Evolutionary conservation across 2,888 invertebrate species (phyloP).

Genomic region (Coelogynopora nodosa): DNA sequence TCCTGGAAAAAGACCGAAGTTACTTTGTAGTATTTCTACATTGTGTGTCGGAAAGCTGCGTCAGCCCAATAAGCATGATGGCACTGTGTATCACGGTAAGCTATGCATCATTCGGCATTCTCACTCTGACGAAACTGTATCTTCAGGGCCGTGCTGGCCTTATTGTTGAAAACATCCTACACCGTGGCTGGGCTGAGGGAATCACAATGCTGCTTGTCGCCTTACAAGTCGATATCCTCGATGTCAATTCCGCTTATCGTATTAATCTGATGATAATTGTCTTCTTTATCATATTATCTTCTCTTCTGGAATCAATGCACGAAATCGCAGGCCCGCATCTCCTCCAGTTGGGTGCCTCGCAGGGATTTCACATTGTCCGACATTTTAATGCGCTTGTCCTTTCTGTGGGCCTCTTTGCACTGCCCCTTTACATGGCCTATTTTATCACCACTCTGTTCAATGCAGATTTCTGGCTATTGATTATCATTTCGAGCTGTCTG

Average conservation of each 20-base stretch:
- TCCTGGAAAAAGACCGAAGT: slow-evolving; percentile 53
- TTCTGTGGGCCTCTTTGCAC: slow-evolving; percentile 60
- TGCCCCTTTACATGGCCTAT: slow-evolving; percentile 63
- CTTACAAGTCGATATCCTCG: slow-evolving; percentile 64
- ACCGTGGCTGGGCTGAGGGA: slow-evolving; percentile 65
- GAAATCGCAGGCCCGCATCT: slow-evolving; percentile 65
- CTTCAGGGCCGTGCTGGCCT: slow-evolving; percentile 56
- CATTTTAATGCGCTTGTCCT: slow-evolving; percentile 55
- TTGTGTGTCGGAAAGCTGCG: slow-evolving; percentile 62
- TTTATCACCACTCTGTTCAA: slow-evolving; percentile 62
- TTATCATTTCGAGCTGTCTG: slow-evolving; percentile 64
- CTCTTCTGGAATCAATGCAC: slow-evolving; percentile 65
- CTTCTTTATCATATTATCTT: slow-evolving; percentile 65
- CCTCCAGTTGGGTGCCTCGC: slow-evolving; percentile 63
- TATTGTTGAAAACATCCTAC: slow-evolving; percentile 48
- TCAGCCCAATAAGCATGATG: slow-evolving; percentile 64
- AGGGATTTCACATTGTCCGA: slow-evolving; percentile 54
- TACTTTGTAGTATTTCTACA: slow-evolving; percentile 61
- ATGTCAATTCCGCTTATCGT: slow-evolving; percentile 63
- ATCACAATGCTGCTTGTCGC: slow-evolving; percentile 65
- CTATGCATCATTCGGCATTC: slow-evolving; percentile 61
- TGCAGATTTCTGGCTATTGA: slow-evolving; percentile 64
- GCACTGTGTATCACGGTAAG: slow-evolving; percentile 64
- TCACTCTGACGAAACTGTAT: slow-evolving; percentile 61
- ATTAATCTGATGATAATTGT: slow-evolving; percentile 64